phyloP scores from a whole-genome alignment of 2,797 vertebrate genomes.

The Ptychadena robeensis region DNA sequence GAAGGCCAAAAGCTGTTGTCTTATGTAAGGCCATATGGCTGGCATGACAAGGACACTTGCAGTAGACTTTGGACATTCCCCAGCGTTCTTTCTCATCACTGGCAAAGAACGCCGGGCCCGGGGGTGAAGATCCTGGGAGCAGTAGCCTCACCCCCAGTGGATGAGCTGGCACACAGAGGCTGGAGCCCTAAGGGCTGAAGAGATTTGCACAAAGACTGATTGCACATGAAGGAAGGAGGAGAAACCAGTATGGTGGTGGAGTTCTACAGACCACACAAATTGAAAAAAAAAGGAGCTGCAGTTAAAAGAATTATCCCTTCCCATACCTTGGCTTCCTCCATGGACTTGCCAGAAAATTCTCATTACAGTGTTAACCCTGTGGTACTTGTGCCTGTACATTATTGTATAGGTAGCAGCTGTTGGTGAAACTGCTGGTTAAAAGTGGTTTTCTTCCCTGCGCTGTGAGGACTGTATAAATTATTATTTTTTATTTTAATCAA shows the following conservation, averaged over 20 bases:
- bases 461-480: conserved; percentile 62
- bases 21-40: conserved; percentile 83
- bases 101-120: conserved; percentile 55
- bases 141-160: conserved; percentile 55
- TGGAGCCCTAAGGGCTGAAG: conserved; percentile 38
- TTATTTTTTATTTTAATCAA: conserved; percentile 68
- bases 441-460: conserved; percentile 53
- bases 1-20: conserved; percentile 89
- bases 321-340: conserved; percentile 44
- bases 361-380: conserved; percentile 60
- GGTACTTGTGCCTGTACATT: conserved; percentile 60
- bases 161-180: conserved; percentile 47
- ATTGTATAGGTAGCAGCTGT: conserved; percentile 51
- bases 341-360: conserved; percentile 49
- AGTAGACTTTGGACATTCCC: conserved; percentile 38
- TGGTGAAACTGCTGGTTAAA: conserved; percentile 35
- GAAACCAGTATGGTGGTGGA: conserved; percentile 4
- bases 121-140: conserved; percentile 55
- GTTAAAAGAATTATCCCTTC: conserved; percentile 51
- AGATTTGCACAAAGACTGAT: conserved; percentile 57
- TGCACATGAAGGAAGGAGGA: conserved; percentile 47
- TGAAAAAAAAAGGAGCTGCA: conserved; percentile 26
- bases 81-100: conserved; percentile 59
- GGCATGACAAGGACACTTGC: conserved; percentile 43
- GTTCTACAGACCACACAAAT: conserved; percentile 30